phyloP scores from a whole-genome alignment of 2,113 vertebrate genomes.

The Zonotrichia leucophrys region DNA sequence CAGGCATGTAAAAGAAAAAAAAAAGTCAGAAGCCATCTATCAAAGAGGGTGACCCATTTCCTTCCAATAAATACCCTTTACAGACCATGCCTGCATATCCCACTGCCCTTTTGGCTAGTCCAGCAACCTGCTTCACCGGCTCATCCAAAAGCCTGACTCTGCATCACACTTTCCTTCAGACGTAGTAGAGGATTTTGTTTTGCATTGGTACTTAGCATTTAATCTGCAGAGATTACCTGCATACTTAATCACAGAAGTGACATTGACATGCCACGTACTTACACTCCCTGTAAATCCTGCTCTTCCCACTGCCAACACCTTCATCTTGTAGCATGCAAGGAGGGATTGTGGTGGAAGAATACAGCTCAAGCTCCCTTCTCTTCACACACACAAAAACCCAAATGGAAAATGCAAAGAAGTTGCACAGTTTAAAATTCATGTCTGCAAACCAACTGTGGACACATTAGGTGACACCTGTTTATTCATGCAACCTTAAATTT shows the following conservation, averaged over 20 bases:
- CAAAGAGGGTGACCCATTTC: not conserved
- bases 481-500: not conserved
- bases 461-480: not conserved
- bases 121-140: not conserved
- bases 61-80: not conserved
- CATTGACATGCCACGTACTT: not conserved
- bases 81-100: not conserved
- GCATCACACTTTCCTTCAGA: not conserved
- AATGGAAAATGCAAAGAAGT: not conserved
- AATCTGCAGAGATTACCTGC: not conserved
- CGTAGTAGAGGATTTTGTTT: not conserved
- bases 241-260: not conserved
- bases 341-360: not conserved
- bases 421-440: not conserved
- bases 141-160: not conserved
- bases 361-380: not conserved
- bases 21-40: not conserved
- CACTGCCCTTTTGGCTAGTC: not conserved
- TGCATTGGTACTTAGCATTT: not conserved
- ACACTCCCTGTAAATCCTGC: not conserved
- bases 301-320: not conserved
- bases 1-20: not conserved
- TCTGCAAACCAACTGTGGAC: not conserved
- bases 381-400: not conserved
- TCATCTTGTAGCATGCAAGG: not conserved